Evolutionary conservation across 2,113 vertebrate genomes (phyloP), one percentile per base, ranked within the genome.

Genomic region (Odocoileus virginianus): DNA sequence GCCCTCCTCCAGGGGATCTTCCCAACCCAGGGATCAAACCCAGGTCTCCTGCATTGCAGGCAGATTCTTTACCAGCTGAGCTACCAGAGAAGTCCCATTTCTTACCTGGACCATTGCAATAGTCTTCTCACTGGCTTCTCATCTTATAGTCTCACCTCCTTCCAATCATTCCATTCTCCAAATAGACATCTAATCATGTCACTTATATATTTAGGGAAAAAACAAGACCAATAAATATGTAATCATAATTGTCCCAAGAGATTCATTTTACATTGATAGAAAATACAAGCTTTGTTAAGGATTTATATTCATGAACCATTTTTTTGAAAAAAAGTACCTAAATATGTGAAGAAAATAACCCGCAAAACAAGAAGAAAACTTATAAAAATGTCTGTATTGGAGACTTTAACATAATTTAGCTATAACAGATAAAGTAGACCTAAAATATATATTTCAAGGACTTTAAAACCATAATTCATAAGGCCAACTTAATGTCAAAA

Each of bases 241-340:
- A 88, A 45, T 71, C 11, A 57, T 81, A n/a, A 86, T 87, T 19
- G 28, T 83, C 47, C 89, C 55, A 92, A 45, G 23, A 97, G 40
- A 71, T 89, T 95, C 45, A 93, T 82, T 93, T 94, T 83, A 93
- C 89, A 67, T 74, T 61, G 27, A 60, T 88, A 87, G 30, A 96
- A 74, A n/a, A 74, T 61, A 84, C 33, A 97, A 91, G n/a, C 30
- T 21, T 33, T 83, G 87, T 81, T 93, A 74, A 88, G 58, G 55
- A 67, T 90, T 36, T 78, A 27, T 91, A 96, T 82, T 90, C 33
- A 92, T 84, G 50, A 94, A 67, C 14, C 13, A 28, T 27, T 54
- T 87, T 88, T 58, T 78, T 19, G 1, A 12, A 43, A 52, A 61
- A 60, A 64, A 67, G 5, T 40, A 92, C 91, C 43, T 86, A 91